phyloP scores from a whole-genome alignment of 2,113 vertebrate species.

The Vimba vimba region DNA sequence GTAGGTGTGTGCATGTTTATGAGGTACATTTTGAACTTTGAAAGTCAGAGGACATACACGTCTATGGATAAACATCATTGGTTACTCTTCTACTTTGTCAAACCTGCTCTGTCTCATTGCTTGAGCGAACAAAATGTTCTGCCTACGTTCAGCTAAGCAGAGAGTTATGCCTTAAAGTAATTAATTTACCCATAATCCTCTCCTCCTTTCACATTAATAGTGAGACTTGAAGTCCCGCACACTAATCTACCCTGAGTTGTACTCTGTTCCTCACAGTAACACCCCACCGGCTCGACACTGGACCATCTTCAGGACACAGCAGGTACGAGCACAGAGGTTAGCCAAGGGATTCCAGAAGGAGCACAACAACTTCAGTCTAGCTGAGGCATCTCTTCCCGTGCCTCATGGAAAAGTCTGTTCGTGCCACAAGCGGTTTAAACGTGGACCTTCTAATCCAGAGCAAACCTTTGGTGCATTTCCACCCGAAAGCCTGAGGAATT shows the following conservation, averaged over 20 bases:
- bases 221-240: slow-evolving; percentile 6
- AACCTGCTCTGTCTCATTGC: not conserved
- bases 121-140: not conserved
- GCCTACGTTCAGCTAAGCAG: not conserved
- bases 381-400: slow-evolving; percentile 43
- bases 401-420: slow-evolving; percentile 45
- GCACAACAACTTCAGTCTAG: not conserved
- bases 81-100: slow-evolving; percentile 44
- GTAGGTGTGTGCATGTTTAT: not conserved
- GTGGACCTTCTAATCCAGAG: slow-evolving; percentile 60
- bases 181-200: slow-evolving; percentile 14
- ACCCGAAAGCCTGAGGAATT: slow-evolving; percentile 66
- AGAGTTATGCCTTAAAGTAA: not conserved
- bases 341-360: not conserved
- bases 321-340: not conserved
- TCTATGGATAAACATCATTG: not conserved
- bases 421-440: slow-evolving; percentile 54
- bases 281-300: slow-evolving; percentile 43
- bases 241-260: slow-evolving; percentile 12
- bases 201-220: not conserved
- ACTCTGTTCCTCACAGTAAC: slow-evolving; percentile 51
- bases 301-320: slow-evolving; percentile 15
- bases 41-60: not conserved
- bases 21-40: slow-evolving; percentile 36
- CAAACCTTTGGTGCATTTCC: slow-evolving; percentile 25